These are phyloP conservation scores for Agonum fuliginosum DNA, from an alignment of 2,888 invertebrate species.

Conservation along the genomic window DNA sequence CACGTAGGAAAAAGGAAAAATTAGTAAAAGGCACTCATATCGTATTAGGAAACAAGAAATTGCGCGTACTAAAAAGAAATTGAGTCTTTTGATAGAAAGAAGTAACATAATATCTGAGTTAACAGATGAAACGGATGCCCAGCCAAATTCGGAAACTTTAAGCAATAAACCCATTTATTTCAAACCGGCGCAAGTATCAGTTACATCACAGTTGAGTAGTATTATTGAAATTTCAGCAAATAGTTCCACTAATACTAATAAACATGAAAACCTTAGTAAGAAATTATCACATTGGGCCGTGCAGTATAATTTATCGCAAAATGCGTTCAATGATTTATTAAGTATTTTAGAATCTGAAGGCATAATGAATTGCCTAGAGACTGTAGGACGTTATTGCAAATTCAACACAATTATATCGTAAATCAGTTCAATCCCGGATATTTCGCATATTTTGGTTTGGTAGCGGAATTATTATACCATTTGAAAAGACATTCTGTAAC, in stretches of 20 bases:
- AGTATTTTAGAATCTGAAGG: conserved; percentile 9
- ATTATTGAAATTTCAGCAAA: neutral
- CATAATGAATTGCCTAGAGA: neutral
- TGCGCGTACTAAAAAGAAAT: neutral
- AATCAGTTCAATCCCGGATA: neutral
- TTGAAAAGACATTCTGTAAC: neutral
- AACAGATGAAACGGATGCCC: neutral
- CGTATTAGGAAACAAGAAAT: conserved; percentile 1
- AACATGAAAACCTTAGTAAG: neutral
- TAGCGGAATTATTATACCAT: neutral
- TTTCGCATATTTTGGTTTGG: conserved; percentile 5
- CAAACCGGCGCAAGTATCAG: neutral
- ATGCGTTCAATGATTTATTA: neutral
- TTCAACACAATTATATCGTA: neutral
- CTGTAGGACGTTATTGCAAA: neutral
- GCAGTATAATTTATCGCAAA: neutral
- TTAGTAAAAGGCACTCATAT: neutral
- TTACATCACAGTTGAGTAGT: neutral
- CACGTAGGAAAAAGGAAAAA: neutral
- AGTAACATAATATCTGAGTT: neutral
- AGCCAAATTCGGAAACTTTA: neutral
- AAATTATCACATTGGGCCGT: neutral
- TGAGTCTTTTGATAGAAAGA: neutral
- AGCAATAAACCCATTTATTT: neutral
- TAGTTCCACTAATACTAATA: neutral